phyloP scores from a whole-genome alignment of 2,888 invertebrate species.

The Yponomeuta plumbellus region DNA sequence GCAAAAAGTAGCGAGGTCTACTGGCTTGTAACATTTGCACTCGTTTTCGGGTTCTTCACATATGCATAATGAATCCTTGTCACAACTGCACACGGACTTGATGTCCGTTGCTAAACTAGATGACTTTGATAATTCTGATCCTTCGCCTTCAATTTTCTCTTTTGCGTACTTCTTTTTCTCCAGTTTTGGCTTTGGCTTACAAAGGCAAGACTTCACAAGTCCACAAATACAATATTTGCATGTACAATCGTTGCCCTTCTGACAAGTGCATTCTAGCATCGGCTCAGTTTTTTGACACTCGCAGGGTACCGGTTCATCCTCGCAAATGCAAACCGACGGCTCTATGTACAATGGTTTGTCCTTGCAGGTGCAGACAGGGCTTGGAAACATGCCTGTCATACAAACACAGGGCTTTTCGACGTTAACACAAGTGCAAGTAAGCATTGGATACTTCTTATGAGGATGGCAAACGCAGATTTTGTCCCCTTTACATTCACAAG shows the following conservation, averaged over 20 bases:
- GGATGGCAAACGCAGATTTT: constrained; percentile 52
- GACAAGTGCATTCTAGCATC: constrained; percentile 41
- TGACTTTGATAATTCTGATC: background rate
- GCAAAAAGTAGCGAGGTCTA: background rate
- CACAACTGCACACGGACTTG: constrained; percentile 40
- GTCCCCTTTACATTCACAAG: constrained; percentile 46
- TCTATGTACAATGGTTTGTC: constrained; percentile 1
- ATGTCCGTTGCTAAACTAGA: background rate
- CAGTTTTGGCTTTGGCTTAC: constrained; percentile 32
- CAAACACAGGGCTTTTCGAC: constrained; percentile 60
- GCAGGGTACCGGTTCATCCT: constrained; percentile 28
- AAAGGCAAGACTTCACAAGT: constrained; percentile 44
- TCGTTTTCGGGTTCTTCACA: constrained; percentile 44
- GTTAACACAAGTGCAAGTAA: constrained; percentile 47
- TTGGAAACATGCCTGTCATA: constrained; percentile 43
- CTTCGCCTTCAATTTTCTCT: background rate
- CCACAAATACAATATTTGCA: constrained; percentile 51
- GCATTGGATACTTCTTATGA: constrained; percentile 36
- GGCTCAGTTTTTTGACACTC: constrained; percentile 46
- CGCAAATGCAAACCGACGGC: constrained; percentile 10
- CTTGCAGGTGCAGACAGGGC: constrained; percentile 47
- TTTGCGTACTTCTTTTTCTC: background rate
- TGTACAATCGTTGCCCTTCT: constrained; percentile 46
- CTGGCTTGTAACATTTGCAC: background rate
- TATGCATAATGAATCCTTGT: constrained; percentile 32